Evolutionary conservation across 2,113 vertebrate species (phyloP).

Genomic region (Phaethornis superciliosus): DNA sequence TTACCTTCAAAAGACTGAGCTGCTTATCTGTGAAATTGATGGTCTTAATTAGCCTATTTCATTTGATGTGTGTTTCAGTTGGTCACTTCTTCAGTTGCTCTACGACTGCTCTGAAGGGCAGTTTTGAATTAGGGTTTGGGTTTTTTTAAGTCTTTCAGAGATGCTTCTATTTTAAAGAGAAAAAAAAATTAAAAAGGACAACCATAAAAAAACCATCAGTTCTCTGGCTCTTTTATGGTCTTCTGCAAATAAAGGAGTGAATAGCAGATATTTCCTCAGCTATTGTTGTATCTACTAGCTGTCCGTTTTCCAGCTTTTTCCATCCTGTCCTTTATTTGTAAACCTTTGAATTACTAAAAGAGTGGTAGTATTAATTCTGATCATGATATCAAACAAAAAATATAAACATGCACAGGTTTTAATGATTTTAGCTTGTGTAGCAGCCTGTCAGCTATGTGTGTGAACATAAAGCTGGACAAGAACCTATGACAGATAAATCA

Average conservation of each 20-base stretch:
- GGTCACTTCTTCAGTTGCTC: not conserved
- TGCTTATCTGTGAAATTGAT: not conserved
- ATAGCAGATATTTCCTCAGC: not conserved
- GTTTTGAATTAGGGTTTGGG: not conserved
- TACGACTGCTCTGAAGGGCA: not conserved
- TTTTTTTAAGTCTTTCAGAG: not conserved
- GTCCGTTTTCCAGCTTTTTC: not conserved
- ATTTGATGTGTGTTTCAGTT: not conserved
- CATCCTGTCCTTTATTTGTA: not conserved
- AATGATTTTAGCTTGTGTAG: not conserved
- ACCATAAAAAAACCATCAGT: too few relatives aligned
- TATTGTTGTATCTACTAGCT: not conserved
- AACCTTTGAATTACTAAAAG: not conserved
- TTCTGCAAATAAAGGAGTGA: not conserved
- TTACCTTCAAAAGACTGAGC: not conserved
- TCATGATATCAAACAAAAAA: not conserved
- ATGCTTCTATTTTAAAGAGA: not conserved
- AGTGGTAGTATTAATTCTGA: not conserved
- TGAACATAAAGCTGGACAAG: not conserved
- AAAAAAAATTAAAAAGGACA: not conserved
- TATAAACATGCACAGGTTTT: accelerated
- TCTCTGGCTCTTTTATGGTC: not conserved
- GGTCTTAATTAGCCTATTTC: not conserved
- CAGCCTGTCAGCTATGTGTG: not conserved
- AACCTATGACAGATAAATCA: not conserved